phyloP scores from a whole-genome alignment of 2,888 invertebrate species.

The Habrosyne pyritoides region DNA sequence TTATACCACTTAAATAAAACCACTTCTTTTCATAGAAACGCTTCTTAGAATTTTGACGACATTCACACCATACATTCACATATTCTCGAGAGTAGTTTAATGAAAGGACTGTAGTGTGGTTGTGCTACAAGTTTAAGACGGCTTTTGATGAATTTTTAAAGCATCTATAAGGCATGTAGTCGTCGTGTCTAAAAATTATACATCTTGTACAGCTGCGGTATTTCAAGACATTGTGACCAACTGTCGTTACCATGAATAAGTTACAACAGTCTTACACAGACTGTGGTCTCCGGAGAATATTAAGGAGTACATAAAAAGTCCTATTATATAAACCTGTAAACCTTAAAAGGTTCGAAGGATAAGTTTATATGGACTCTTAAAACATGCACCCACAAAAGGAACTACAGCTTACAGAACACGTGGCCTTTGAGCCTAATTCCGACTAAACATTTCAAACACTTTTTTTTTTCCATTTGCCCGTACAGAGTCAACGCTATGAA shows the following conservation, averaged over 20 bases:
- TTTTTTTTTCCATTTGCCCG: constrained; percentile 16
- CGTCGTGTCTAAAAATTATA: constrained; percentile 27
- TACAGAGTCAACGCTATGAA: constrained; percentile 13
- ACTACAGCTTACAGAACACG: no score
- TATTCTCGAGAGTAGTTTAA: background rate
- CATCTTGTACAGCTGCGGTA: constrained; percentile 26
- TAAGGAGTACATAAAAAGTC: background rate
- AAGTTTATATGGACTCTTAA: background rate
- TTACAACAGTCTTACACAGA: constrained; percentile 12
- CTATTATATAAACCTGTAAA: background rate
- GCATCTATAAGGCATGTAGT: constrained; percentile 30
- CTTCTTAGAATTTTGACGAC: background rate
- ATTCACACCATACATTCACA: no score
- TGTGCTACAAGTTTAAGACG: background rate
- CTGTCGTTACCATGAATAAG: constrained; percentile 35
- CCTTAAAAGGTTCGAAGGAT: background rate
- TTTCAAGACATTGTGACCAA: constrained; percentile 22
- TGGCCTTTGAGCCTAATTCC: background rate
- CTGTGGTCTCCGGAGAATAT: background rate
- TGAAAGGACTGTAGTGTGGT: background rate
- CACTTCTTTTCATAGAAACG: background rate
- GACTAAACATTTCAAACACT: background rate
- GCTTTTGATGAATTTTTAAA: constrained; percentile 25
- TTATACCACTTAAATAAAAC: no score
- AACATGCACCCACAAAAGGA: background rate